Percentiles rank a stretch among this genome's conserved stretches.
Evolutionary conservation across 2,888 invertebrate genomes (phyloP).

Genomic region (Epirrhoe tristata): DNA sequence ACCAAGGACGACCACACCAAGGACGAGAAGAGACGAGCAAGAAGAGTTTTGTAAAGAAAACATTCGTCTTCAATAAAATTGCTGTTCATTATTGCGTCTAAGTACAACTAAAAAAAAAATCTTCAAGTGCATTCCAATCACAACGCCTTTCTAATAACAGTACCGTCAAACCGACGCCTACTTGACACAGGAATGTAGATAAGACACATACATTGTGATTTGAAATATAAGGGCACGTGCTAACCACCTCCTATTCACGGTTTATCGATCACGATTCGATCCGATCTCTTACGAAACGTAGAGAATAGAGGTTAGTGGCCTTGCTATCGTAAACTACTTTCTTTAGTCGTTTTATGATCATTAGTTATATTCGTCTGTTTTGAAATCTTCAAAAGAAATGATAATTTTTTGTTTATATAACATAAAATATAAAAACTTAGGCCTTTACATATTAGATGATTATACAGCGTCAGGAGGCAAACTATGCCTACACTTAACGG

Average conservation of each 20-base stretch:
- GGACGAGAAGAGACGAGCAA: no score
- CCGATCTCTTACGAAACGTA: constrained; percentile 42
- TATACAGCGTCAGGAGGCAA: no score
- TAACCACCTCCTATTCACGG: constrained; percentile 44
- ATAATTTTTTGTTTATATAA: not conserved
- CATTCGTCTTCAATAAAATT: no score
- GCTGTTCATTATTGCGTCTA: not conserved
- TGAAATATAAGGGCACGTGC: constrained; percentile 43
- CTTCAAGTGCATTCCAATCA: constrained; percentile 10
- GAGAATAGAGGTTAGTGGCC: constrained; percentile 15
- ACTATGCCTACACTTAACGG: no score
- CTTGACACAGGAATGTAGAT: constrained; percentile 47
- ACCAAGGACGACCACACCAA: no score
- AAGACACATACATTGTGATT: constrained; percentile 44
- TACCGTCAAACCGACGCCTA: constrained; percentile 35
- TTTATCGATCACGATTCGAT: constrained; percentile 49
- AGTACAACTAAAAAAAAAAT: not conserved
- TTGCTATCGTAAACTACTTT: constrained; percentile 11
- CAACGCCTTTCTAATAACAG: constrained; percentile 34
- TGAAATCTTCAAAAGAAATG: not conserved
- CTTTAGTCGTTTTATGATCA: constrained; percentile 3
- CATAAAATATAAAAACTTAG: no score
- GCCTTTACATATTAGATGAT: no score
- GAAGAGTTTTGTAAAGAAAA: no score
- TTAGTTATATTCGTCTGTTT: not conserved